Evolutionary conservation across 2,113 vertebrate genomes (phyloP), one percentile per base, ranked within the genome.

Genomic region (Eulemur rufifrons): DNA sequence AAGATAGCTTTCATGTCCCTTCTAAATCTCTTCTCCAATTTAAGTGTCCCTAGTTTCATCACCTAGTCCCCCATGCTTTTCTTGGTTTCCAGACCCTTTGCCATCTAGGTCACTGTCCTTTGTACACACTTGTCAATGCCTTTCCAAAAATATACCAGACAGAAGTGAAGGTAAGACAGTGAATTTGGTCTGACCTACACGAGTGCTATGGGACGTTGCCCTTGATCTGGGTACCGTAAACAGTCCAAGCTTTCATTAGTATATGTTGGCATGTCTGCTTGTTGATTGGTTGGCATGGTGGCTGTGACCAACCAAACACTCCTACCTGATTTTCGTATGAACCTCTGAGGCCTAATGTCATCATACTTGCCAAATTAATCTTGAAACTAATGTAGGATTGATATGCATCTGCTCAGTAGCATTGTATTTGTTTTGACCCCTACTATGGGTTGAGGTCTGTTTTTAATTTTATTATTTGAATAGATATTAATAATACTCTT

Each of bases 21-120:
- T 91, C 50, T 59, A 29, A 84, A 50, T 56, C 89, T 63, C 76
- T 74, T 80, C 64, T 94, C 86, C 47, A 25, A 9, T 87, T 68
- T 64, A 86, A 91, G 74, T 9, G 10, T 54, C 61, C 63, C n/a
- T 23, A 14, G 34, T 42, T 81, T 73, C 47, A 42, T 63, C 52
- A 66, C 54, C 78, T 29, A 32, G 3, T 61, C 20, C 68, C 92
- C 92, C 42, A 18, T 63, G 6, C 82, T 84, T 71, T 47, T 69
- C 54, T 29, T 66, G n/a, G 39, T 87, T 61, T 42, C 47, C 71
- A 61, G 81, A 29, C 74, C 92, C 59, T 71, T 89, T 73, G 66
- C 76, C 93, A 87, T 95, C 77, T 90, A 73, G 66, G 59, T 93
- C 94, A 89, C 80, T 85, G 71, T 91, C 86, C 84, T 88, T 85